phyloP scores from a whole-genome alignment of 1,140 invertebrate species.

The Lordiphosa mommai region DNA sequence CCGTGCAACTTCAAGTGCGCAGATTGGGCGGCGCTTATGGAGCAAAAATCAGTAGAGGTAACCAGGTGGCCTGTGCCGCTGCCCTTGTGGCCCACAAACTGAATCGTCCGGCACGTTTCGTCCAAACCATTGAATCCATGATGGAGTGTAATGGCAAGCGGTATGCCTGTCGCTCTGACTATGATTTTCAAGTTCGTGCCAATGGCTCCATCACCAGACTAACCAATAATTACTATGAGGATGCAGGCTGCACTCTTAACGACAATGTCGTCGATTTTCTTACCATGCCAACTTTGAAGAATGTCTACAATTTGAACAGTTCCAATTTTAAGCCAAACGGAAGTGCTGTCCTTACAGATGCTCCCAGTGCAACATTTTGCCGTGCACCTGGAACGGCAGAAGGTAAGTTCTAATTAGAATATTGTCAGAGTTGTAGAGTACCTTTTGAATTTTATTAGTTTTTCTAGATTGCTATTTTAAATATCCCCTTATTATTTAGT shows the following conservation, averaged over 20 bases:
- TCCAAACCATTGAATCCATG: slow-evolving; percentile 85
- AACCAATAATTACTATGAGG: slow-evolving; percentile 83
- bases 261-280: slow-evolving; percentile 80
- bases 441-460: too few species aligned
- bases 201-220: slow-evolving; percentile 85
- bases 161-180: slow-evolving; percentile 80
- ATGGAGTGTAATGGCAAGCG: slow-evolving; percentile 85
- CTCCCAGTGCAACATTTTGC: slow-evolving; percentile 83
- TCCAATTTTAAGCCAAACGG: slow-evolving; percentile 82
- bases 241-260: slow-evolving; percentile 83
- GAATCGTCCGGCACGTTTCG: slow-evolving; percentile 83
- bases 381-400: slow-evolving; percentile 85
- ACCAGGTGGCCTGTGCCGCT: slow-evolving; percentile 82
- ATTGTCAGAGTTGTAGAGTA: too few species aligned
- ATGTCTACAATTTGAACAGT: slow-evolving; percentile 81
- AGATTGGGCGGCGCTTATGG: slow-evolving; percentile 88
- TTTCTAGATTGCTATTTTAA: too few species aligned
- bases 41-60: slow-evolving; percentile 83
- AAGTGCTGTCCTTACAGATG: slow-evolving; percentile 83
- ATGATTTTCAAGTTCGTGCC: slow-evolving; percentile 83
- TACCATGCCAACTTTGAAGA: slow-evolving; percentile 80
- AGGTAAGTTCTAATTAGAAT: slow-evolving; percentile 80
- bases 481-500: too few species aligned
- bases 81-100: slow-evolving; percentile 83
- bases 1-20: slow-evolving; percentile 83